Conservation (phyloP, 2,888 invertebrate species). For the Nemotelus nigrinus region DNA sequence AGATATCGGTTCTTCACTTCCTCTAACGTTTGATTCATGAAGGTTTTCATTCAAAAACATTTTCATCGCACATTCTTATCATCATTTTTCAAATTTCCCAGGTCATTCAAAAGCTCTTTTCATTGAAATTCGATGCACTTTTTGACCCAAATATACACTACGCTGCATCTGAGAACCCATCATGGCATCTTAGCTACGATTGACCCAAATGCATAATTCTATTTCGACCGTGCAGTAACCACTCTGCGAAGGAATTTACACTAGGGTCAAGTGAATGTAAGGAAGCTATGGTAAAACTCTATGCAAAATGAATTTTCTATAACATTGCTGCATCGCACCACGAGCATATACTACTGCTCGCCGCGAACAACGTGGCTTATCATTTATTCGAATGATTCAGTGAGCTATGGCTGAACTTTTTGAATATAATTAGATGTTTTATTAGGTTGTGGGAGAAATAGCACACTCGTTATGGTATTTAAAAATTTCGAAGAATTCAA, state of each 20-base stretch:
- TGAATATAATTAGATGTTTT: constrained; percentile 29
- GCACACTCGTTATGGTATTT: too few species aligned
- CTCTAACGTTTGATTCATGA: too few species aligned
- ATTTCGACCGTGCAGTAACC: background rate
- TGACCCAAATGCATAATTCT: constrained; percentile 26
- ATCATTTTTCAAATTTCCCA: too few species aligned
- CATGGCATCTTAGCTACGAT: background rate
- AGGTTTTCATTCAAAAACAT: too few species aligned
- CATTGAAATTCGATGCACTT: too few species aligned
- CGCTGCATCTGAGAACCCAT: background rate
- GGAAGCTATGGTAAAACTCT: background rate
- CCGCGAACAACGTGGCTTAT: background rate
- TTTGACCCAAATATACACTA: background rate
- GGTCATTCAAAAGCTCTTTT: too few species aligned
- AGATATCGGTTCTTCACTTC: too few species aligned
- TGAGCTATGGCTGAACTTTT: constrained; percentile 2
- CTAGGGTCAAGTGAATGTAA: constrained; percentile 17
- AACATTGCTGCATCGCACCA: background rate
- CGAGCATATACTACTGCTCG: background rate
- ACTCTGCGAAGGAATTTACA: background rate
- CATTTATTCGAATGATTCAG: too few species aligned
- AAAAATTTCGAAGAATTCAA: background rate
- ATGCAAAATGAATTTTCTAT: too few species aligned
- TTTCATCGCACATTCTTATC: too few species aligned
- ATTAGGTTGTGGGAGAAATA: background rate